Evolutionary conservation across 92 coral and sea anemone species (phyloP).

Genomic region (Siderastrea radians): DNA sequence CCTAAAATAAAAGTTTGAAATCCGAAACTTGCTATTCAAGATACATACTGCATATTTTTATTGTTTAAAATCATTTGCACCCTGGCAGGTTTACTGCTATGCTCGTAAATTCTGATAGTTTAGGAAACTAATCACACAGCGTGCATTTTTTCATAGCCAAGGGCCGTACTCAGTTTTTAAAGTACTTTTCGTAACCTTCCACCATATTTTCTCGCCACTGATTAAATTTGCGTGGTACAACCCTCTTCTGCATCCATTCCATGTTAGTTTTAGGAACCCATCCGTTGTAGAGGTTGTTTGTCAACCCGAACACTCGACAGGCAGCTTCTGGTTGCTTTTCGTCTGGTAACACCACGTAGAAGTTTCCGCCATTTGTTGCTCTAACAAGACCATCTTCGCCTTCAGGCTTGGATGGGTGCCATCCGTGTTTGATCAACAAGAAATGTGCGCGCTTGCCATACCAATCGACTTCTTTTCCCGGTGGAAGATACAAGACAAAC

Average conservation of each 20-base stretch:
- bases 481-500: constrained; percentile 44
- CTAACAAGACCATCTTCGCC: constrained; percentile 42
- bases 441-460: constrained; percentile 38
- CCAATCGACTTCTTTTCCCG: constrained; percentile 51
- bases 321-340: constrained; percentile 37
- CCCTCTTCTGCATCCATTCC: constrained; percentile 18
- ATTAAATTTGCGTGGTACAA: constrained; percentile 25
- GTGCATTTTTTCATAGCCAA: no score
- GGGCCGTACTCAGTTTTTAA: background rate
- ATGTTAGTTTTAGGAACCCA: constrained; percentile 17
- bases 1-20: no score
- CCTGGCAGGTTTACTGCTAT: no score
- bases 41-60: no score
- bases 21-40: no score
- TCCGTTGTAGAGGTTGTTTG: constrained; percentile 60
- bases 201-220: constrained; percentile 17
- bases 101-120: no score
- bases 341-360: constrained; percentile 37
- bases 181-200: constrained; percentile 33
- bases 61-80: no score
- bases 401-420: constrained; percentile 57
- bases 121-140: no score
- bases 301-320: constrained; percentile 41
- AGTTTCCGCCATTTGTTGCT: constrained; percentile 62
- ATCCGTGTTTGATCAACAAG: constrained; percentile 5